Base-by-base conservation (phyloP, 1,140 invertebrate species). In the Epicauta chinensis region DNA sequence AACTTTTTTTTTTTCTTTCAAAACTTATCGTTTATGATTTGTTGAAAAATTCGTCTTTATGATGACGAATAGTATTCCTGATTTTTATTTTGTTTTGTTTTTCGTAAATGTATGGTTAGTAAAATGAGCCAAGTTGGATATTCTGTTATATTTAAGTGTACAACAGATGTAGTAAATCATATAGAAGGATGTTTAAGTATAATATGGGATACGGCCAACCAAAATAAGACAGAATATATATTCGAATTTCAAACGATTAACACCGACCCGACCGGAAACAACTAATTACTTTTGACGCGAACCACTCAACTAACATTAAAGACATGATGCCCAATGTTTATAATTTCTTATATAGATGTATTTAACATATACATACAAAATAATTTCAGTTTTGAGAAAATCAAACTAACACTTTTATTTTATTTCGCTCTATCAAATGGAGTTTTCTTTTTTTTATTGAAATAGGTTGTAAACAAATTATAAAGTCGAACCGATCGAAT, bases 181-280 rank as follows among this genome's bases (percentile, higher is more conserved):
- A 42, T 49, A 52, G 53, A 54, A 51, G 48, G 53, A 56, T 51
- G 53, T 45, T 29, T 40, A 23, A 51, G 12, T 34, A 34, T 34
- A 34, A 12, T 34, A 12, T 12, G 10, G 53, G 38, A 53, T 48
- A 48, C 46, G 60, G 58, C 60, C 60, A 61, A 61, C 61, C 50
- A 65, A 64, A 65, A 63, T 58, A 64, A 62, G 61, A 58, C 60
- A 62, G 58, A 60, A 62, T 64, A 23, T 23, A 23, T 23, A 64
- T 64, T 59, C 55, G 58, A 62, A 65, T 63, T 65, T 65, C 60
- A 65, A 65, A 63, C 63, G 63, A 56, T 65, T 62, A 64, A 59
- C 56, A 56, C 56, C 60, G 58, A 58, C 52, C 51, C 51, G 55
- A 52, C 59, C 62, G 60, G 62, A 64, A 64, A 64, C 52, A 47